Evolutionary conservation across 2,888 invertebrate species (phyloP), one percentile per base, ranked within the genome.

Genomic region (Cryptocheilus praepositus): DNA sequence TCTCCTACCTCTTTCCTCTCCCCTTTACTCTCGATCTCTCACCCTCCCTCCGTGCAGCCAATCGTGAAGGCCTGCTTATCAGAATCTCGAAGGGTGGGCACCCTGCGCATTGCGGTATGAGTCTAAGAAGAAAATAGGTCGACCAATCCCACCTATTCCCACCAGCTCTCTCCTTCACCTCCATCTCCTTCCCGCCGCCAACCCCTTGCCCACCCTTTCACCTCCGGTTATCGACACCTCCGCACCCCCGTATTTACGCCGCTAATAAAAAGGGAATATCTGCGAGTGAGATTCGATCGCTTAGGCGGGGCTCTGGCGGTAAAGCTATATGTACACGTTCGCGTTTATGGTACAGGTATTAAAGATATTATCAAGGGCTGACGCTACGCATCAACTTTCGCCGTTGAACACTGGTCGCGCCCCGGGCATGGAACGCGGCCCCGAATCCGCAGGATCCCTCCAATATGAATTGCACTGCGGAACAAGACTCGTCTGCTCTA

Each of bases 71-170:
- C 66, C 65, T 75, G 64, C 74, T 78, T 80, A 77, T 80, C 80
- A 69, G 67, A 64, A 68, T 61, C 66, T 65, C 69, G 70, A 64
- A 76, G 71, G 79, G 71, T 73, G 71, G 71, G 73, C 55, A 46
- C 52, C 46, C 76, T 79, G 74, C 79, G 80, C 77, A 79, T 69
- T 77, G 79, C 77, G 75, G 78, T 71, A 79, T 64, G 66, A 66
- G 22, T 54, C 36, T 55, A n/a, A 55, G 67, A 73, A 78, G 77
- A 74, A 80, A 80, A 80, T 80, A 79, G 80, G 78, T 79, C 79
- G 79, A 64, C 81, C 79, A 77, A 79, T 81, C 49, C 74, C 80
- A 76, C 79, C 70, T 71, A 73, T 51, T 78, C 72, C 76, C 73
- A 61, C 68, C 57, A 55, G 58, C 63, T 67, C 71, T 43, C 51